phyloP scores from a whole-genome alignment of 2,888 invertebrate species.

The Halocaridina rubra region DNA sequence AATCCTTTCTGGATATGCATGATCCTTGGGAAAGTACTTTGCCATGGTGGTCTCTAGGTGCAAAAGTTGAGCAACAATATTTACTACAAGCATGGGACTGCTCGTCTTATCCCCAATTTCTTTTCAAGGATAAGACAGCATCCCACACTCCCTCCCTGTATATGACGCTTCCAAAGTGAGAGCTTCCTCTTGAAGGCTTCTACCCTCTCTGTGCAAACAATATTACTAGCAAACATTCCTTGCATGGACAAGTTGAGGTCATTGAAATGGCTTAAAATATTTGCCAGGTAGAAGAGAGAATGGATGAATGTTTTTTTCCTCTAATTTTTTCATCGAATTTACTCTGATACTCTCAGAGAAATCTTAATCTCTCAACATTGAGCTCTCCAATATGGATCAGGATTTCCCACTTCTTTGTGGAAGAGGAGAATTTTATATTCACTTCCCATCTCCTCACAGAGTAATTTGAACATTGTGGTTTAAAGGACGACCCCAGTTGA shows the following conservation, averaged over 20 bases:
- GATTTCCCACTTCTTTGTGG: no score
- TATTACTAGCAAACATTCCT: background rate
- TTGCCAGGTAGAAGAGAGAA: background rate
- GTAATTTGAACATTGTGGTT: no score
- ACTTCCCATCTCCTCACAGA: no score
- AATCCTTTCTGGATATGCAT: background rate
- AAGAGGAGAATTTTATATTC: no score
- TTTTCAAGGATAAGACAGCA: background rate
- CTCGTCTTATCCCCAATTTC: background rate
- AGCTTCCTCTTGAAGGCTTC: background rate
- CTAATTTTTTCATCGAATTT: no score
- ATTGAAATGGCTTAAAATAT: background rate
- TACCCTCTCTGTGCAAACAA: background rate
- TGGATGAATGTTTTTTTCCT: background rate
- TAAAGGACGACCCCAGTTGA: no score
- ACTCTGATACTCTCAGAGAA: background rate
- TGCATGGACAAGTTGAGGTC: background rate
- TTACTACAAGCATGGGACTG: background rate
- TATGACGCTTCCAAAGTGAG: background rate
- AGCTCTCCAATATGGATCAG: no score
- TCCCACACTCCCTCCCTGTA: background rate
- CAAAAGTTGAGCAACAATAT: background rate
- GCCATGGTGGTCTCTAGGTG: background rate
- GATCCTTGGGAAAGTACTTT: constrained; percentile 9
- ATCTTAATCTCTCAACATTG: no score